These are phyloP conservation scores for Chouioia cunea DNA, from an alignment of 2,888 invertebrate species.

Conservation along the genomic window DNA sequence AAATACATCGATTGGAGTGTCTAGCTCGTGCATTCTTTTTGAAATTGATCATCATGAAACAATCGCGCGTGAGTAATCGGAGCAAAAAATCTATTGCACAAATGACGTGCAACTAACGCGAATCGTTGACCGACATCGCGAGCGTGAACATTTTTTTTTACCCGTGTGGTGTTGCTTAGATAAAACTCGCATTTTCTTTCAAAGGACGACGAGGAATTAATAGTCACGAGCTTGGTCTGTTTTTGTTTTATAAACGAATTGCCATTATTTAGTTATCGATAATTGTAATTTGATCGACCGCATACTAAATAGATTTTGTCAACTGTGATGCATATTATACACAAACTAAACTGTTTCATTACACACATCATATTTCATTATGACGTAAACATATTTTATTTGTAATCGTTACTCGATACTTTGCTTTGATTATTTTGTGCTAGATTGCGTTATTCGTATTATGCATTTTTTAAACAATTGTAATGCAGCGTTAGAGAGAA, in stretches of 20 bases:
- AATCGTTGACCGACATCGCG: constrained; percentile 42
- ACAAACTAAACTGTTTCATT: constrained; percentile 27
- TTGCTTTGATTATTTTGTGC: constrained; percentile 18
- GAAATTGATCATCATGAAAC: constrained; percentile 13
- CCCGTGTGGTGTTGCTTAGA: constrained; percentile 10
- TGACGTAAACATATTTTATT: constrained; percentile 25
- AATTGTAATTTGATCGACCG: constrained; percentile 45
- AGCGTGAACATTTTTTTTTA: constrained; percentile 21
- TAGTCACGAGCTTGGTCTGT: constrained; percentile 39
- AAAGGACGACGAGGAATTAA: constrained; percentile 21
- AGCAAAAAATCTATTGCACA: background rate
- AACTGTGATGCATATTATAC: constrained; percentile 30
- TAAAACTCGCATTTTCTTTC: constrained; percentile 16
- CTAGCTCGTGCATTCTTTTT: constrained; percentile 7
- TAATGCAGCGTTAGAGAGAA: constrained; percentile 17
- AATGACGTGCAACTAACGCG: constrained; percentile 26
- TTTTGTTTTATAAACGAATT: constrained; percentile 40
- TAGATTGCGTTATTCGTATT: constrained; percentile 6
- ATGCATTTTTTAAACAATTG: constrained; percentile 36
- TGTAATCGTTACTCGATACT: constrained; percentile 38
- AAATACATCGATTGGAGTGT: constrained; percentile 19
- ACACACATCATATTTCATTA: constrained; percentile 2
- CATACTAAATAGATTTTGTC: constrained; percentile 34
- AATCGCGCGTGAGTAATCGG: background rate
- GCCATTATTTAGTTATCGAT: constrained; percentile 42